Evolutionary conservation across 2,797 vertebrate species (phyloP).

Genomic region (Epinephelus malabaricus): DNA sequence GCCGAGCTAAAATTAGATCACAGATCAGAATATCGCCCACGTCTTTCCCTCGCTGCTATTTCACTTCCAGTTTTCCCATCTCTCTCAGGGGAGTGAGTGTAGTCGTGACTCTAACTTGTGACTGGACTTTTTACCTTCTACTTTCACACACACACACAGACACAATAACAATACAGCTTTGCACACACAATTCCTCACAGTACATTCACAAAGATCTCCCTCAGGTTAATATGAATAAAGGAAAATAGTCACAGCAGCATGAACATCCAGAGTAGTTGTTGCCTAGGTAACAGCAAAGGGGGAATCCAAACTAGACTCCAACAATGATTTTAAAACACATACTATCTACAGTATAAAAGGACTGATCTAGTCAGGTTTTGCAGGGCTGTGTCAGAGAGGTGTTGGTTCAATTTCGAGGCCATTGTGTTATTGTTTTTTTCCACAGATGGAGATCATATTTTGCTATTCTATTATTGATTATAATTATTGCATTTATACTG

Average conservation of each 20-base stretch:
- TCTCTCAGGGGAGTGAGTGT: slow-evolving; percentile 23
- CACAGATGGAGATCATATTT: not conserved
- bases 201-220: not conserved
- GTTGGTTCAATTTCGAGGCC: not conserved
- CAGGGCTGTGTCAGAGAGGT: not conserved
- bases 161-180: slow-evolving; percentile 8
- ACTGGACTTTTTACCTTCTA: slow-evolving; percentile 39
- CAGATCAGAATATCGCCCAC: slow-evolving; percentile 75
- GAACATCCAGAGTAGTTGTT: slow-evolving; percentile 29
- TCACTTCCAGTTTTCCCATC: slow-evolving; percentile 44
- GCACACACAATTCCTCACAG: not conserved
- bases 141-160: slow-evolving; percentile 10
- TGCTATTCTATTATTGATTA: not conserved
- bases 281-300: slow-evolving; percentile 37
- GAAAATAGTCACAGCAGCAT: not conserved
- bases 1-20: slow-evolving; percentile 75
- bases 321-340: not conserved
- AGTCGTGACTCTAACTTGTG: slow-evolving; percentile 40
- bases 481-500: not conserved
- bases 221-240: slow-evolving; percentile 24
- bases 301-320: slow-evolving; percentile 4
- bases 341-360: not conserved
- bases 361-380: not conserved
- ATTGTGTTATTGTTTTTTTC: not conserved
- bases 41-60: slow-evolving; percentile 65